Evolutionary conservation across 1,140 invertebrate species (phyloP).

Genomic region (Portunus trituberculatus): DNA sequence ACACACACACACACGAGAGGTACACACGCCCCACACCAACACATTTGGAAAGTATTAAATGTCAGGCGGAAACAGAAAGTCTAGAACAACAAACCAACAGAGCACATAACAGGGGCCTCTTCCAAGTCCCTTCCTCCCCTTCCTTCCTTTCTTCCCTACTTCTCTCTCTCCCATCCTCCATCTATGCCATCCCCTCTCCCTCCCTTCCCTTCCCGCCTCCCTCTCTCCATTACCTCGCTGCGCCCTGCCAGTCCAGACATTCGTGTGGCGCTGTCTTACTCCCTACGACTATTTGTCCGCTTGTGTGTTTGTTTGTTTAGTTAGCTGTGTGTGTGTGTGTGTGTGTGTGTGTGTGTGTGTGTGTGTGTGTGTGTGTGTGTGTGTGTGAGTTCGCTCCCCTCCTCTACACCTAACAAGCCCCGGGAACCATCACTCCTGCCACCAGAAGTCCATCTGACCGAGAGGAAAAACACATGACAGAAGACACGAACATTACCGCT

Average conservation of each 20-base stretch:
- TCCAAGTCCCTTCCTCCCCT: not conserved
- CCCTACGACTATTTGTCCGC: not conserved
- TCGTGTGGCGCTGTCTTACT: not conserved
- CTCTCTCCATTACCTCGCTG: not conserved
- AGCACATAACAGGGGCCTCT: not conserved
- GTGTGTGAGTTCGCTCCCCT: too few relatives aligned
- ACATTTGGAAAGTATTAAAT: slow-evolving; percentile 43
- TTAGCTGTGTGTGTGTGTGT: not conserved
- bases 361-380: slow-evolving; percentile 7
- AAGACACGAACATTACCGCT: too few relatives aligned
- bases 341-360: slow-evolving; percentile 1
- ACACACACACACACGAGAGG: not conserved
- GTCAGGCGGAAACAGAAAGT: slow-evolving; percentile 43
- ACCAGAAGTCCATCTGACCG: too few relatives aligned
- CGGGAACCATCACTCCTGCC: too few relatives aligned
- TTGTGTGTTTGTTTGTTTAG: not conserved
- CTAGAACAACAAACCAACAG: slow-evolving; percentile 33
- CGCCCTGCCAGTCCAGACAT: too few relatives aligned
- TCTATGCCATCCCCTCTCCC: not conserved
- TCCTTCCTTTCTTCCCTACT: not conserved
- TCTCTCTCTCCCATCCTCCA: not conserved
- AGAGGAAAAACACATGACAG: too few relatives aligned
- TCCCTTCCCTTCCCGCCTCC: not conserved
- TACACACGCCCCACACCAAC: not conserved
- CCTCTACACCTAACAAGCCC: too few relatives aligned